phyloP scores from a whole-genome alignment of 1,140 invertebrate genomes.

The Mycetomoellerius zeteki region DNA sequence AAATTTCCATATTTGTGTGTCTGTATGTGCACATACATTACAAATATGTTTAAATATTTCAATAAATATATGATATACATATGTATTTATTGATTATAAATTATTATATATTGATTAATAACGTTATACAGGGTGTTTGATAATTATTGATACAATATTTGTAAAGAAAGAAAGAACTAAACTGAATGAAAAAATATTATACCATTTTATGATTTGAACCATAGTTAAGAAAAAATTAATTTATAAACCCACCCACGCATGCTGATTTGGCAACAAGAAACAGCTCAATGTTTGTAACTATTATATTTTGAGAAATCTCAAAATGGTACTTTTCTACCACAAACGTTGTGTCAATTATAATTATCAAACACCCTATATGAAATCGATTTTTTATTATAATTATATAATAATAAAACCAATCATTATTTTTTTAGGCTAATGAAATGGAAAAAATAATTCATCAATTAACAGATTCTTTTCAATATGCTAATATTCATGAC shows the following conservation, averaged over 20 bases:
- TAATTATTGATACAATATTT: too few relatives aligned
- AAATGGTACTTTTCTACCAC: too few relatives aligned
- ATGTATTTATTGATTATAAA: neutral
- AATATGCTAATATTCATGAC: neutral
- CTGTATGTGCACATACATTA: neutral
- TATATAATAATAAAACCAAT: neutral
- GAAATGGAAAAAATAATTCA: constrained; percentile 18
- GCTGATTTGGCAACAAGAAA: too few relatives aligned
- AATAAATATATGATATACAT: neutral
- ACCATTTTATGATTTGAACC: too few relatives aligned
- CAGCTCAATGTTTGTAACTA: too few relatives aligned
- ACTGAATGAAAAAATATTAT: too few relatives aligned
- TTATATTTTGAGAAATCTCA: too few relatives aligned
- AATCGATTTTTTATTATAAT: constrained; percentile 11
- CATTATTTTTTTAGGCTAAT: constrained; percentile 35
- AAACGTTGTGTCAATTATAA: too few relatives aligned
- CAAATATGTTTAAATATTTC: neutral
- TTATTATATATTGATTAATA: neutral
- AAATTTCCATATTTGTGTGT: neutral
- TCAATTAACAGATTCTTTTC: constrained; percentile 11
- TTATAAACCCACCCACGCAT: too few relatives aligned
- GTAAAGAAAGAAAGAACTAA: too few relatives aligned
- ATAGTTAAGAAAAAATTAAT: too few relatives aligned
- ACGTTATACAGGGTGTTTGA: neutral
- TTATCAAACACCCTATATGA: too few relatives aligned